phyloP scores from a whole-genome alignment of 1,140 invertebrate genomes.

The Papilio polyxenes region DNA sequence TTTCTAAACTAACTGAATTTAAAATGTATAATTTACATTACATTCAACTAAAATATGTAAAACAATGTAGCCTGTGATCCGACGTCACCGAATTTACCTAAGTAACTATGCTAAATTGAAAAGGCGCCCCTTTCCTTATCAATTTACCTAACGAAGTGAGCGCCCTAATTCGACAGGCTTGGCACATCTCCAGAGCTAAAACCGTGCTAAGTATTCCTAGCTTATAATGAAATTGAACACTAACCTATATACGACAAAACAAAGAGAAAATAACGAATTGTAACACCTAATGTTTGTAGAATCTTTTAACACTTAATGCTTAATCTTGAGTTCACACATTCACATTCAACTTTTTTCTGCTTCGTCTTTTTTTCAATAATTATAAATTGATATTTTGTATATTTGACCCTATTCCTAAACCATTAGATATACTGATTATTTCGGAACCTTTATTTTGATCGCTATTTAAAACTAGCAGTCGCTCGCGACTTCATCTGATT shows the following conservation, averaged over 20 bases:
- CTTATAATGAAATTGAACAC: constrained; percentile 56
- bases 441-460: no score
- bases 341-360: no score
- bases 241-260: constrained; percentile 47
- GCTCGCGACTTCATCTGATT: no score
- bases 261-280: constrained; percentile 17
- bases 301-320: no score
- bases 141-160: constrained; percentile 67
- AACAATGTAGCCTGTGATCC: not conserved
- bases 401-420: no score
- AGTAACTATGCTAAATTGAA: constrained; percentile 53
- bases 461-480: no score
- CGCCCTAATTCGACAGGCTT: constrained; percentile 60
- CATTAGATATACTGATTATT: no score
- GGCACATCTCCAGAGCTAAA: constrained; percentile 56
- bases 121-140: constrained; percentile 60
- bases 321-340: no score
- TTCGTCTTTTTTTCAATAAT: no score
- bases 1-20: no score
- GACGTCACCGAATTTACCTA: constrained; percentile 1
- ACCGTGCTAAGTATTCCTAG: constrained; percentile 53
- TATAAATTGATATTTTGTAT: no score
- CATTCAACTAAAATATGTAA: not conserved
- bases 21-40: not conserved
- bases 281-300: not conserved